phyloP scores from a whole-genome alignment of 2,888 invertebrate genomes.

The Mimas tiliae region DNA sequence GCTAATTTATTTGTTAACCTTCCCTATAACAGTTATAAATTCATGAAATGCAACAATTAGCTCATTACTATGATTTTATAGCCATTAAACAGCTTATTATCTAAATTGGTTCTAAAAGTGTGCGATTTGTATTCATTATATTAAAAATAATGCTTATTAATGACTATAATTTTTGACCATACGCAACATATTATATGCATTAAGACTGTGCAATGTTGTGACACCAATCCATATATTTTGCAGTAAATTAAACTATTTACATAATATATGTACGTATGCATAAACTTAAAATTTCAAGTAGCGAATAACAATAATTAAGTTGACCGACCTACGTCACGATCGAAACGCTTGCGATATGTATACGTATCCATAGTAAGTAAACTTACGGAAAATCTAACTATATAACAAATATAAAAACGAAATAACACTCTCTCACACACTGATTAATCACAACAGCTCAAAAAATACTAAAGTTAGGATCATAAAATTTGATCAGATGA shows the following conservation, averaged over 20 bases:
- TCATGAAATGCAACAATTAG: slow-evolving; percentile 20
- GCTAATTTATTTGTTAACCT: not conserved
- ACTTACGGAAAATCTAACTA: not conserved
- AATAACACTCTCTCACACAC: no score
- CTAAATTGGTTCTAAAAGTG: not conserved
- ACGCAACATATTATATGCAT: not conserved
- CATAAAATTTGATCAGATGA: no score
- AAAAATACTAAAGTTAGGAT: no score
- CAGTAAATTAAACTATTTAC: not conserved
- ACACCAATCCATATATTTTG: not conserved
- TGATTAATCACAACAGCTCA: no score
- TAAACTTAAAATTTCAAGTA: not conserved
- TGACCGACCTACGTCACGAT: not conserved
- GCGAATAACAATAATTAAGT: not conserved
- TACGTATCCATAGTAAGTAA: not conserved
- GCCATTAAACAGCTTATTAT: slow-evolving; percentile 13
- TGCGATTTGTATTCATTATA: not conserved
- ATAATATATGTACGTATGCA: not conserved
- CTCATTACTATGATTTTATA: slow-evolving; percentile 17
- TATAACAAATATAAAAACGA: no score
- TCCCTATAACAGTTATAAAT: not conserved
- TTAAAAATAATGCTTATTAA: not conserved
- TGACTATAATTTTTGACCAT: not conserved
- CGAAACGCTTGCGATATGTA: not conserved
- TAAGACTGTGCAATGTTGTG: not conserved